Evolutionary conservation across 1,140 invertebrate genomes (phyloP), one percentile per base, ranked within the genome.

Genomic region (Neodiprion lecontei): DNA sequence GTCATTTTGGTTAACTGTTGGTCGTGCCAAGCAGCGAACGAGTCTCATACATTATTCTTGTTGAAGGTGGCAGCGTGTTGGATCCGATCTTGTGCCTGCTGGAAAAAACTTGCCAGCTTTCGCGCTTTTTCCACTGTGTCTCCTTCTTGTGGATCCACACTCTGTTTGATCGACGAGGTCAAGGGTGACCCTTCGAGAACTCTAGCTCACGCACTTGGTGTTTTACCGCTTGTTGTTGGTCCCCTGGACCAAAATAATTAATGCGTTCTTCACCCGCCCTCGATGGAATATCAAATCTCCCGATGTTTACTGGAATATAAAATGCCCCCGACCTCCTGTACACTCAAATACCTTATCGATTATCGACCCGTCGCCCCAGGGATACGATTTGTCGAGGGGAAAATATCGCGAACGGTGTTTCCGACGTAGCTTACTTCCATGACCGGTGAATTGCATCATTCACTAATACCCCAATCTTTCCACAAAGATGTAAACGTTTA

Each of bases 161-260:
- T 61, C n/a, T 61, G 53, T 61, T 61, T 17, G 53, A 61, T 61
- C 7, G 53, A 61, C 53, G 53, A 61, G 53, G 53, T 61, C 53
- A n/a, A 61, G 53, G 53, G 53, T 61, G 53, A 61, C 9, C n/a
- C 53, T 61, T 0, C 4, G 53, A 61, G 53, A 14, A 14, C 53
- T 61, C 28, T 1, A 40, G 28, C 5, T 40, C 5, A 40, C 28
- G 28, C 28, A 40, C 28, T 40, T 40, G 2, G 28, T 40, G 28
- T 40, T 40, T 40, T 5, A 40, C 28, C 28, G 4, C 53, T 5
- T 61, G 53, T 61, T 61, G n/a, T 61, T 61, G 53, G n/a, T 1
- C n/a, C 9, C 11, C 11, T 61, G 7, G 7, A 61, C 53, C 53
- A 61, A 61, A 61, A 61, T 61, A 61, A 61, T 61, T 61, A 61